phyloP scores from a whole-genome alignment of 2,888 invertebrate species.

The Phasia obesa region DNA sequence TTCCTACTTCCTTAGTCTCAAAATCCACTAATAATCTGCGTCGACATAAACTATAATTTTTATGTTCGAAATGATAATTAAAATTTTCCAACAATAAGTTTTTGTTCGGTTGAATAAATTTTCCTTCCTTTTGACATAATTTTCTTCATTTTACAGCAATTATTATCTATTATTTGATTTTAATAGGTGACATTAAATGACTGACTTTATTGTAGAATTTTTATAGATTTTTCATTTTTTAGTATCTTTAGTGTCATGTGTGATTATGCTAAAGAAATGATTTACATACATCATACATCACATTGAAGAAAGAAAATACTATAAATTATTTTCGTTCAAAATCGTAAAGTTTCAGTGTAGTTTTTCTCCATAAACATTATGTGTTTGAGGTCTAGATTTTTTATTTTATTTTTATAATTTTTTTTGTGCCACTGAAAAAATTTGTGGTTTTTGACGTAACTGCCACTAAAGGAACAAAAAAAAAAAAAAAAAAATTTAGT shows the following conservation, averaged over 20 bases:
- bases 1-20: too few species aligned
- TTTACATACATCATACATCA: neutral
- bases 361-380: neutral
- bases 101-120: constrained; percentile 29
- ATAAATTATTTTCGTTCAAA: constrained; percentile 1
- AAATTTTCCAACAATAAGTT: neutral
- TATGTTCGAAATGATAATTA: constrained; percentile 1
- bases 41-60: constrained; percentile 9
- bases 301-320: neutral
- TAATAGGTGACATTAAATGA: neutral
- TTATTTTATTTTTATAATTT: too few species aligned
- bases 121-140: constrained; percentile 23
- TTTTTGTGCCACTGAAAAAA: neutral
- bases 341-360: constrained; percentile 6
- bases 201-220: neutral
- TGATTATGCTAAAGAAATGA: constrained; percentile 6
- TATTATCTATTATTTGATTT: constrained; percentile 6
- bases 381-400: neutral
- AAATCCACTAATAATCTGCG: neutral
- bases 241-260: neutral
- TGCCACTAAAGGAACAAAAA: neutral
- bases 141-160: constrained; percentile 8
- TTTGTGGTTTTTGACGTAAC: neutral
- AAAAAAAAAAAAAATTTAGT: neutral
- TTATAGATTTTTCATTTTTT: constrained; percentile 7